A percentile compares a stretch with the other conserved stretches of the same genome.
phyloP scores from a whole-genome alignment of 2,797 vertebrate genomes.

The Kryptolebias ocellatus region DNA sequence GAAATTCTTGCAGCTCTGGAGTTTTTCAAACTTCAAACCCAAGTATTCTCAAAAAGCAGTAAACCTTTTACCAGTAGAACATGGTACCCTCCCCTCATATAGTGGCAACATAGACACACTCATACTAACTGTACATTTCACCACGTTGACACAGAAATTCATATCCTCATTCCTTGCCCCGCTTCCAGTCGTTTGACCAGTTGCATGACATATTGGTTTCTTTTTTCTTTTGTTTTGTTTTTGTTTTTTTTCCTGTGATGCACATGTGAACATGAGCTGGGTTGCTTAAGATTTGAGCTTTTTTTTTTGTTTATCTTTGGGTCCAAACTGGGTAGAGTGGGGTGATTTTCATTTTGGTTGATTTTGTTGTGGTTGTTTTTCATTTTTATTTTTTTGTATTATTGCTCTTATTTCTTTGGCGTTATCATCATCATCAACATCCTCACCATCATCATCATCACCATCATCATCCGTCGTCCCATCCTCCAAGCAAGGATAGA shows the following conservation, averaged over 20 bases:
- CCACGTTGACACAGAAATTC: constrained; percentile 97
- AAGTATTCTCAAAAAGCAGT: constrained; percentile 73
- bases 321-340: constrained; percentile 35
- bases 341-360: constrained; percentile 47
- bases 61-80: constrained; percentile 30
- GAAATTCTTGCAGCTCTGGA: too few relatives aligned
- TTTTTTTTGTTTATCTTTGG: constrained; percentile 41
- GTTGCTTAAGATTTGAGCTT: constrained; percentile 53
- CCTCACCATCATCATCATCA: background rate
- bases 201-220: constrained; percentile 84
- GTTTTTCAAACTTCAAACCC: constrained; percentile 58
- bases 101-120: constrained; percentile 76
- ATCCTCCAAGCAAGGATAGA: constrained; percentile 85
- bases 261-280: constrained; percentile 79
- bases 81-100: constrained; percentile 71
- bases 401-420: constrained; percentile 52
- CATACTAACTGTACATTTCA: constrained; percentile 77
- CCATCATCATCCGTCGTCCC: constrained; percentile 81
- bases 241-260: constrained; percentile 76
- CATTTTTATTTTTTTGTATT: constrained; percentile 38
- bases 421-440: constrained; percentile 70
- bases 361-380: constrained; percentile 50
- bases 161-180: constrained; percentile 83
- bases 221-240: constrained; percentile 58
- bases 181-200: constrained; percentile 82